Conservation (phyloP, 1,140 invertebrate species). For the Hypsibius dujardini region DNA sequence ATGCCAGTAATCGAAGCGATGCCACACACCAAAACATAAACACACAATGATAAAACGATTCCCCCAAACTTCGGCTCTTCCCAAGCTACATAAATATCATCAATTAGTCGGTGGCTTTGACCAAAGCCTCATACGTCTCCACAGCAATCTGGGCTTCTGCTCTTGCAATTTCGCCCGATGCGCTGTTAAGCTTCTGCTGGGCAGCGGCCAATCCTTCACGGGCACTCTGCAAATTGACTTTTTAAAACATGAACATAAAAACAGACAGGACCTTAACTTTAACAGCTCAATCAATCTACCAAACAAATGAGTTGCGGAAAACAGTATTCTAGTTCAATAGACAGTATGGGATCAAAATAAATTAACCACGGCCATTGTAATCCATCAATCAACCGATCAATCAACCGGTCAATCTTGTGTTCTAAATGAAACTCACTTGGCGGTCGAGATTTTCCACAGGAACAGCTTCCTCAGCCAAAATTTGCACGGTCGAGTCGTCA, state of each 20-base stretch:
- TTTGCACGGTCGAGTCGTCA: constrained; percentile 90
- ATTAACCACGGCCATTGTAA: too few relatives aligned
- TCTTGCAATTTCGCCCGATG: constrained; percentile 60
- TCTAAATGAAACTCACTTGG: constrained; percentile 29
- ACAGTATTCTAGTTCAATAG: too few relatives aligned
- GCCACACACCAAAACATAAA: too few relatives aligned
- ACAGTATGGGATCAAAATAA: too few relatives aligned
- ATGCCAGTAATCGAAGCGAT: too few relatives aligned
- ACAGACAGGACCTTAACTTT: neutral
- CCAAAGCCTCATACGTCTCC: constrained; percentile 81
- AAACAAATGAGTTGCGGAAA: too few relatives aligned
- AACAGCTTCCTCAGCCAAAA: constrained; percentile 91
- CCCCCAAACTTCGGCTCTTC: too few relatives aligned
- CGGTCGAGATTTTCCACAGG: constrained; percentile 65
- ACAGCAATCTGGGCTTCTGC: constrained; percentile 81
- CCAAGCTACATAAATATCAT: neutral
- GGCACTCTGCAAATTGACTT: constrained; percentile 28
- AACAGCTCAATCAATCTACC: too few relatives aligned
- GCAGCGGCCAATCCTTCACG: constrained; percentile 65
- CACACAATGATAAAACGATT: too few relatives aligned
- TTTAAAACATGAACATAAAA: neutral
- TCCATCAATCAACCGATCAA: too few relatives aligned
- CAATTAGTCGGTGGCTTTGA: constrained; percentile 53
- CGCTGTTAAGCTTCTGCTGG: constrained; percentile 57
- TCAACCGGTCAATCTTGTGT: too few relatives aligned